A percentile compares a stretch with the other conserved stretches of the same genome.
These are phyloP conservation scores for Acipenser oxyrinchus DNA, from an alignment of 2,797 vertebrate species.

Conservation along the genomic window DNA sequence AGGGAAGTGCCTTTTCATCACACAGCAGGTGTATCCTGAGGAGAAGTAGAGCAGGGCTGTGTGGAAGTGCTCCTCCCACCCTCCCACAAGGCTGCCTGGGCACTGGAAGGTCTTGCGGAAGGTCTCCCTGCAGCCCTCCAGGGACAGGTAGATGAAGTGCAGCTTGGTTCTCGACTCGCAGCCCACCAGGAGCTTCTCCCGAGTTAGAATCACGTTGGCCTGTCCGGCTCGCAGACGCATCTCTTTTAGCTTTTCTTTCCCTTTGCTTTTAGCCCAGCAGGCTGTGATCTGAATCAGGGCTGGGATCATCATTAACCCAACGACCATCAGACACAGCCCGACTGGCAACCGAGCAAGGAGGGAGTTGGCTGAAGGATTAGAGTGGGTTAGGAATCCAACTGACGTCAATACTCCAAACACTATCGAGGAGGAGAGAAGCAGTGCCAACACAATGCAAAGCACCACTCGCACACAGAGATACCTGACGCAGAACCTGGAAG, in stretches of 20 bases:
- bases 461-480: constrained; percentile 16
- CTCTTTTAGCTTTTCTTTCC: constrained; percentile 23
- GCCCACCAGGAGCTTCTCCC: constrained; percentile 37
- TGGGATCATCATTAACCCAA: neutral
- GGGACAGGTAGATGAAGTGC: constrained; percentile 38
- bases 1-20: constrained; percentile 41
- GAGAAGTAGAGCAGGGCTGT: constrained; percentile 39
- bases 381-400: too few species aligned
- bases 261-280: constrained; percentile 14
- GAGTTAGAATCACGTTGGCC: constrained; percentile 34
- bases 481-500: constrained; percentile 23
- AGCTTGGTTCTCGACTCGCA: constrained; percentile 33
- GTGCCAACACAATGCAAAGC: too few species aligned
- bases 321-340: too few species aligned
- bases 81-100: neutral
- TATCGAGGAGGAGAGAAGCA: too few species aligned
- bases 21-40: constrained; percentile 38
- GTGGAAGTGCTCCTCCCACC: constrained; percentile 32
- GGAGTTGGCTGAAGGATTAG: too few species aligned
- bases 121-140: constrained; percentile 31
- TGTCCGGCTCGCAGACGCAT: constrained; percentile 24
- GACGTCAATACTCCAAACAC: too few species aligned
- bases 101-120: constrained; percentile 30
- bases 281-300: neutral
- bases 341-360: too few species aligned